A percentile compares a stretch with the other conserved stretches of the same genome.
Evolutionary conservation across 2,113 vertebrate species (phyloP).

Genomic region (Henicopernis longicauda): DNA sequence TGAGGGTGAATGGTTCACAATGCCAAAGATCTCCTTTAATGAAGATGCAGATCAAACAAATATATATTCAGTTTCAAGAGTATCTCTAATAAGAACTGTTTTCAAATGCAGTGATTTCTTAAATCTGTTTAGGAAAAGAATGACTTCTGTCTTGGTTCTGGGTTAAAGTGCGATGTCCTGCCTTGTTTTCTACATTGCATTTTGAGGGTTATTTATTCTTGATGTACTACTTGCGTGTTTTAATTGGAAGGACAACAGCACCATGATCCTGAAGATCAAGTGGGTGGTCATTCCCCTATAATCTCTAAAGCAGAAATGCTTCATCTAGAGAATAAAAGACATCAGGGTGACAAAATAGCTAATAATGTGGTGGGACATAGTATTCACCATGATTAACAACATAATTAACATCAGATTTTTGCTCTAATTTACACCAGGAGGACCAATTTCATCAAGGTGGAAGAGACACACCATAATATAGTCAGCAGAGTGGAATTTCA

Average conservation of each 20-base stretch:
- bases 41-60: not conserved
- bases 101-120: not conserved
- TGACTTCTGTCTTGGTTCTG: not conserved
- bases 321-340: not conserved
- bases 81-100: not conserved
- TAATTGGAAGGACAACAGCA: not conserved
- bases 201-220: not conserved
- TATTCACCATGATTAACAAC: not conserved
- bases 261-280: not conserved
- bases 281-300: not conserved
- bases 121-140: not conserved
- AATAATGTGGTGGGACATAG: not conserved
- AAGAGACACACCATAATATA: not conserved
- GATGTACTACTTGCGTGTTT: not conserved
- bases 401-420: not conserved
- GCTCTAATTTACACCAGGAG: not conserved
- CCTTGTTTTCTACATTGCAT: not conserved
- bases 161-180: not conserved
- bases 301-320: not conserved
- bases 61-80: not conserved
- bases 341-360: not conserved
- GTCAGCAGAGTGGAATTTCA: not conserved
- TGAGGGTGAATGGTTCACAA: not conserved
- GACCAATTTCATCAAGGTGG: not conserved
- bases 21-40: not conserved